Evolutionary conservation across 2,888 invertebrate species (phyloP).

Genomic region (Dryobota labecula): DNA sequence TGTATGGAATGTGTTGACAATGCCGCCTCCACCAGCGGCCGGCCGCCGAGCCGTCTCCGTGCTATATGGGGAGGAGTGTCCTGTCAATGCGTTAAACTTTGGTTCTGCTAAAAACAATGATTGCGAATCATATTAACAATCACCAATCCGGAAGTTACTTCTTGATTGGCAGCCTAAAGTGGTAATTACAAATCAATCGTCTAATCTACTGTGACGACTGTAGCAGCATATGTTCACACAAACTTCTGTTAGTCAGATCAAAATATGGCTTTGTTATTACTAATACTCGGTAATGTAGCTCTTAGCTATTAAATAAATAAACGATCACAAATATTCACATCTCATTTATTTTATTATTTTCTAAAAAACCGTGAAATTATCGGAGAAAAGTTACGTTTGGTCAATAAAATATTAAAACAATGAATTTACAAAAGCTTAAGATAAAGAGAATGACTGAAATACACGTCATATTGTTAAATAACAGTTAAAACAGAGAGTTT

Average conservation of each 20-base stretch:
- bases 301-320: slow-evolving; percentile 10
- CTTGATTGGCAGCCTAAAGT: neutral
- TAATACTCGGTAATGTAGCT: neutral
- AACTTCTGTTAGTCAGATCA: neutral
- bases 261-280: neutral
- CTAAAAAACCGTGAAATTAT: slow-evolving; percentile 34
- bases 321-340: slow-evolving; percentile 6
- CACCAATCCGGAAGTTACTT: neutral
- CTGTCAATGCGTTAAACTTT: neutral
- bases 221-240: neutral
- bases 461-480: neutral
- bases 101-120: neutral
- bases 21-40: neutral
- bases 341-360: slow-evolving; percentile 43
- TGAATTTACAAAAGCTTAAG: slow-evolving; percentile 11
- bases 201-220: neutral
- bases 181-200: neutral
- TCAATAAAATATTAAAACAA: slow-evolving; percentile 24
- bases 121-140: neutral
- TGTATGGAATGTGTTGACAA: neutral
- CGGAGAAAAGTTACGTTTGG: slow-evolving; percentile 35
- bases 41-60: neutral
- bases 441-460: neutral
- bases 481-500: slow-evolving; percentile 1
- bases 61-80: neutral